Conservation (phyloP, 1,140 invertebrate species). For the Andricus grossulariae region DNA sequence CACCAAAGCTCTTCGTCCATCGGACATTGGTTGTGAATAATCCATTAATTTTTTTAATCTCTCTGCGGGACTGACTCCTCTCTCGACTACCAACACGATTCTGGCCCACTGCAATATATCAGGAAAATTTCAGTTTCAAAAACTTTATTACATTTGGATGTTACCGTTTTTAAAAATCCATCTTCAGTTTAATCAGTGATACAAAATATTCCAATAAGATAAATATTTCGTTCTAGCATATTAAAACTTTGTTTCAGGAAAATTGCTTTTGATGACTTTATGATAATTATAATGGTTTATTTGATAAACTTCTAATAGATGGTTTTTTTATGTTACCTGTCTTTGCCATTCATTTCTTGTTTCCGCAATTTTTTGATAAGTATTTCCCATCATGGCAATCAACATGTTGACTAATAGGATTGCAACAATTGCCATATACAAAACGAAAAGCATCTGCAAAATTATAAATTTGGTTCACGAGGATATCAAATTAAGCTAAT, state of each 20-base stretch:
- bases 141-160: not conserved
- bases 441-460: conserved; percentile 91
- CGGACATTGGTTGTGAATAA: conserved; percentile 98
- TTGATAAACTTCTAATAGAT: not conserved
- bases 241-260: too few species aligned
- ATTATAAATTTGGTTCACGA: too few species aligned
- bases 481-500: too few species aligned
- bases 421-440: conserved; percentile 97
- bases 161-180: too few species aligned
- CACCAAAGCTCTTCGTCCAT: conserved; percentile 90
- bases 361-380: conserved; percentile 98
- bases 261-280: too few species aligned
- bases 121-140: conserved; percentile 29
- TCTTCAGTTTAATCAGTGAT: too few species aligned
- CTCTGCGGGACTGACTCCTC: conserved; percentile 93
- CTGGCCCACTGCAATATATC: conserved; percentile 88
- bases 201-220: too few species aligned
- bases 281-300: not conserved
- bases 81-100: conserved; percentile 96
- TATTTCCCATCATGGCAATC: conserved; percentile 99
- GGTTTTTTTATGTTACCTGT: conserved; percentile 80
- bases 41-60: conserved; percentile 88
- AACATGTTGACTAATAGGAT: conserved; percentile 98
- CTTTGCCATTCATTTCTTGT: conserved; percentile 98
- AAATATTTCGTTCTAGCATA: too few species aligned